A percentile compares a stretch with the other conserved stretches of the same genome.
These are phyloP conservation scores for Pocillopora verrucosa DNA, from an alignment of 64 coral and sea anemone species.

Conservation along the genomic window DNA sequence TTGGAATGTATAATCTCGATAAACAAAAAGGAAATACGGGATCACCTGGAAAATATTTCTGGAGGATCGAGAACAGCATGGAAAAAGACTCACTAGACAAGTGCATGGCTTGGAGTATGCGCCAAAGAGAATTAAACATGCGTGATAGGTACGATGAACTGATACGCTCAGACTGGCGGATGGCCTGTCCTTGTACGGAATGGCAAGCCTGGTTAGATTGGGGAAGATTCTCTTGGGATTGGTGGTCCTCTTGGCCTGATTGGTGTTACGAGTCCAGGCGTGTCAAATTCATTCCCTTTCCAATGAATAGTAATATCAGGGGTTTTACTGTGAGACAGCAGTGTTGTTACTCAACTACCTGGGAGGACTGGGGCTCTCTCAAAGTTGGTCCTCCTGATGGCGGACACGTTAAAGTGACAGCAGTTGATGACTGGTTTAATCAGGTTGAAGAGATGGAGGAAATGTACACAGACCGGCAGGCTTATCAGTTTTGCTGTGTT, in stretches of 20 bases:
- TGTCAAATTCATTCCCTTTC: background rate
- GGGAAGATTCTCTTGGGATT: constrained; percentile 15
- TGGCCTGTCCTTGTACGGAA: constrained; percentile 11
- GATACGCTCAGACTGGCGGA: background rate
- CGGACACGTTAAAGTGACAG: background rate
- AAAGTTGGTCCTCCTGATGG: constrained; percentile 8
- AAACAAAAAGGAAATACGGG: constrained; percentile 3
- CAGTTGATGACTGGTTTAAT: background rate
- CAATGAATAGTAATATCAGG: no score
- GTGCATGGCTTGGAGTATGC: background rate
- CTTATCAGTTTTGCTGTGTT: constrained; percentile 38
- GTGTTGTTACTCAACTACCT: constrained; percentile 20
- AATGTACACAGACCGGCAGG: background rate
- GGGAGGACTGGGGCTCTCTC: background rate
- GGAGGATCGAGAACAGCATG: constrained; percentile 18
- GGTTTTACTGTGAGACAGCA: background rate
- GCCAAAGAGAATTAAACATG: no score
- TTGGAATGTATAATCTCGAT: background rate
- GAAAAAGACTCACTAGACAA: background rate
- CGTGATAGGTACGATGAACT: background rate
- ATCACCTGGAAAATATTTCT: background rate
- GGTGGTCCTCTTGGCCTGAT: constrained; percentile 4
- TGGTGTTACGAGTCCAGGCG: background rate
- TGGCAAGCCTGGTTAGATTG: constrained; percentile 42
- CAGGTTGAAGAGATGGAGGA: background rate